A percentile compares a stretch with the other conserved stretches of the same genome.
phyloP scores from a whole-genome alignment of 1,140 invertebrate species.

The Hylaeus volcanicus region DNA sequence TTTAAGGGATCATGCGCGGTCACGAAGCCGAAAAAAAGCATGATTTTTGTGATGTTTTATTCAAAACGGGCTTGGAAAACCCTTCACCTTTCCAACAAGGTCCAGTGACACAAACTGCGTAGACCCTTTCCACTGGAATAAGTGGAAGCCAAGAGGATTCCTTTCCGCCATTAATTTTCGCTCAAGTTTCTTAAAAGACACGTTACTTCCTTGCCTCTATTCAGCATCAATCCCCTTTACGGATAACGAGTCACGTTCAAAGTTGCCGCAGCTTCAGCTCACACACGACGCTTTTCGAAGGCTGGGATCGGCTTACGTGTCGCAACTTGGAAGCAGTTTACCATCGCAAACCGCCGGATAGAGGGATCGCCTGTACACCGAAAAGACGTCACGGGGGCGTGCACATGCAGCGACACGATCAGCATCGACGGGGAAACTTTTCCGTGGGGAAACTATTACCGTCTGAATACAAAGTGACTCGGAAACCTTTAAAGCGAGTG shows the following conservation, averaged over 20 bases:
- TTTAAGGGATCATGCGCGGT: no score
- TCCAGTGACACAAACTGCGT: not conserved
- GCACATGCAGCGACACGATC: constrained; percentile 12
- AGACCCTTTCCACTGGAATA: no score
- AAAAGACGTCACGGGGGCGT: constrained; percentile 40
- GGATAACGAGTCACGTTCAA: constrained; percentile 72
- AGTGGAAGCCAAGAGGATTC: not conserved
- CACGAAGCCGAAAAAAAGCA: no score
- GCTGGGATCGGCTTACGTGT: constrained; percentile 71
- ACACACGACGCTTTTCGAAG: constrained; percentile 60
- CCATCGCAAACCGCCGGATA: constrained; percentile 64
- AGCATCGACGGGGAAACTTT: constrained; percentile 16
- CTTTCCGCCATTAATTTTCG: not conserved
- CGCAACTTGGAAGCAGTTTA: constrained; percentile 71
- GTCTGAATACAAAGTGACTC: constrained; percentile 14
- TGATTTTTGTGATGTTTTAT: no score
- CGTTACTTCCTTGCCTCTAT: constrained; percentile 57
- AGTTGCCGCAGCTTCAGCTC: constrained; percentile 58
- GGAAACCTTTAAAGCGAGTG: not conserved
- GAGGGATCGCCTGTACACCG: constrained; percentile 45
- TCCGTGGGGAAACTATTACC: constrained; percentile 16
- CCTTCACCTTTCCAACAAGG: no score
- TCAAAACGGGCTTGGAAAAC: no score
- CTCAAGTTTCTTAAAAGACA: constrained; percentile 49
- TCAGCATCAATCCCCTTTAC: constrained; percentile 69